Conservation (phyloP, 1,140 invertebrate species). For the Pseudachorutes palmiensis region DNA sequence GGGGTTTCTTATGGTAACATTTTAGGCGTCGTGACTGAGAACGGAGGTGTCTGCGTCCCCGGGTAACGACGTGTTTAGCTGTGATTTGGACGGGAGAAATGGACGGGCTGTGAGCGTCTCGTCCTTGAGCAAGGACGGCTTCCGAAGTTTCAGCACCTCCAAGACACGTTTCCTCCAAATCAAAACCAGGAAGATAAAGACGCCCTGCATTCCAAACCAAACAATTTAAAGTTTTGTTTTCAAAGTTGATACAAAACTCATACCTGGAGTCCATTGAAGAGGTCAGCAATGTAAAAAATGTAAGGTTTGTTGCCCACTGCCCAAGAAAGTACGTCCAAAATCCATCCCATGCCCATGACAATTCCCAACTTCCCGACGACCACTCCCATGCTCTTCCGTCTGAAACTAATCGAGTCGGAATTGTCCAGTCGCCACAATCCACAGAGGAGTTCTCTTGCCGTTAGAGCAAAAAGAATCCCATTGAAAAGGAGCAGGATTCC, state of each 20-base stretch:
- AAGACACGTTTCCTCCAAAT: constrained; percentile 37
- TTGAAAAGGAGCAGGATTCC: constrained; percentile 66
- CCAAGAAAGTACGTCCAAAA: constrained; percentile 33
- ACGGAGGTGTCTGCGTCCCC: not conserved
- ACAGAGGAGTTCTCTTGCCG: constrained; percentile 72
- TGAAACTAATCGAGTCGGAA: constrained; percentile 35
- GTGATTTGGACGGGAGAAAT: constrained; percentile 24
- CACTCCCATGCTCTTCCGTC: constrained; percentile 36
- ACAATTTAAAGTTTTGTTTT: constrained; percentile 13
- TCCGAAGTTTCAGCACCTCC: constrained; percentile 34
- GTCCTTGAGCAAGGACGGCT: constrained; percentile 34
- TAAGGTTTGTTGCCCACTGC: constrained; percentile 24
- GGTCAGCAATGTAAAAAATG: constrained; percentile 31
- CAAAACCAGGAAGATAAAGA: constrained; percentile 34
- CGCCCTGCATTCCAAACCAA: constrained; percentile 31
- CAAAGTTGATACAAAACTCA: not conserved
- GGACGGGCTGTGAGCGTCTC: constrained; percentile 37
- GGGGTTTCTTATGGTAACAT: too few relatives aligned
- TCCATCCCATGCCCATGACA: constrained; percentile 38
- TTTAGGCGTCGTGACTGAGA: not conserved
- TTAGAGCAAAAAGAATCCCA: constrained; percentile 65
- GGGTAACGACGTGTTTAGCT: not conserved
- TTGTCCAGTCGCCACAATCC: constrained; percentile 71
- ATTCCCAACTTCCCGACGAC: constrained; percentile 36
- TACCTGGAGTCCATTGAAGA: constrained; percentile 36